A percentile compares a stretch with the other conserved stretches of the same genome.
phyloP scores from a whole-genome alignment of 2,113 vertebrate genomes.

The Tichodroma muraria region DNA sequence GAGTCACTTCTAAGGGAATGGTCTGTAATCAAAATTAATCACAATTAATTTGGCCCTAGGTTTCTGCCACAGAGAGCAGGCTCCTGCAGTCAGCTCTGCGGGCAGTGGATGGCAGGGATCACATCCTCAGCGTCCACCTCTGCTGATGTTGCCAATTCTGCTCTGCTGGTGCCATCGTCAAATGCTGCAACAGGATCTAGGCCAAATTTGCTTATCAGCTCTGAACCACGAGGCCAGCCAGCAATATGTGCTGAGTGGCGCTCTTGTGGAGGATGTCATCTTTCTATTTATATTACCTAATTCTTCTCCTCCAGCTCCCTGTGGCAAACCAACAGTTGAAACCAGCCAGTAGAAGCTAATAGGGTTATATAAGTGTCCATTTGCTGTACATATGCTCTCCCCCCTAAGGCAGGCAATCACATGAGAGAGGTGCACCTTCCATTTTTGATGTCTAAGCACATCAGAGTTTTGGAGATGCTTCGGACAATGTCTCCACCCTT shows the following conservation, averaged over 20 bases:
- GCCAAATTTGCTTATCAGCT: constrained; percentile 38
- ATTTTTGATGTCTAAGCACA: background rate
- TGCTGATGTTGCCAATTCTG: background rate
- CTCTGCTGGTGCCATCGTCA: background rate
- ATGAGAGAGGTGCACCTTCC: background rate
- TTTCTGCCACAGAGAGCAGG: background rate
- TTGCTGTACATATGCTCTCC: constrained; percentile 47
- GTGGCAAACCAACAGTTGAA: constrained; percentile 40
- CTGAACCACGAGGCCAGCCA: constrained; percentile 16
- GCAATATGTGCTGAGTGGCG: background rate
- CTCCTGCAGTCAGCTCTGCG: background rate
- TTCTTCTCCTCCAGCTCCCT: constrained; percentile 24
- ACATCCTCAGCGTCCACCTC: background rate
- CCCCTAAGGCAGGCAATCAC: background rate
- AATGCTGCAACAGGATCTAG: constrained; percentile 2
- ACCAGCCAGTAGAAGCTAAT: background rate
- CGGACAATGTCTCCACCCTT: background rate
- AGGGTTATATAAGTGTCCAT: constrained; percentile 51
- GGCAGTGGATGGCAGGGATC: background rate
- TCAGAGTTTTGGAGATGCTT: background rate
- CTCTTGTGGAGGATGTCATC: constrained; percentile 40
- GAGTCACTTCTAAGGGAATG: constrained; percentile 28
- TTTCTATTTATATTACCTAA: constrained; percentile 41
- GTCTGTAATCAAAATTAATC: constrained; percentile 33
- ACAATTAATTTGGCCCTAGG: constrained; percentile 18